phyloP scores from a whole-genome alignment of 1,140 invertebrate species.

The Lasioglossum baleicum region DNA sequence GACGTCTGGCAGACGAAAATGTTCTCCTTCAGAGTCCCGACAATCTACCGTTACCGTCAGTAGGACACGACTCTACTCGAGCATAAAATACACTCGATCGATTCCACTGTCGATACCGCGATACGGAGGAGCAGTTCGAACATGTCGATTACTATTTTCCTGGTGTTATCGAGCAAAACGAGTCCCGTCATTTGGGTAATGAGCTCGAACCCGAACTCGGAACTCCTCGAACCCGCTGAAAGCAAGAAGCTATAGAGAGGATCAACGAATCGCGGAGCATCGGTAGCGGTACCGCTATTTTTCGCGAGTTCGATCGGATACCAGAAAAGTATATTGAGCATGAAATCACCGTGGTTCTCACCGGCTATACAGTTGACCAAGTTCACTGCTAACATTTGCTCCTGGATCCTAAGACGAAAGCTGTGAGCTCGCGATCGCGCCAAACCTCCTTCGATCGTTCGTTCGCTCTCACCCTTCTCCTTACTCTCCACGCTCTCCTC shows the following conservation, averaged over 20 bases:
- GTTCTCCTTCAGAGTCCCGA: background rate
- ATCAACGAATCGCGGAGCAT: slow-evolving; percentile 5
- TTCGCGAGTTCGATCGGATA: slow-evolving; percentile 21
- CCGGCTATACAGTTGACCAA: background rate
- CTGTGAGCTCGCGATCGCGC: background rate
- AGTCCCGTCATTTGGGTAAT: background rate
- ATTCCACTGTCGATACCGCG: background rate
- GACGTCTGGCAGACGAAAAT: background rate
- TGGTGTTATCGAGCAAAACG: background rate
- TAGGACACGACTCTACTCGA: slow-evolving; percentile 1
- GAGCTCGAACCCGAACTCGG: background rate
- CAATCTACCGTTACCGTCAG: background rate
- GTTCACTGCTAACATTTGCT: background rate
- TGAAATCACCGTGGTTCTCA: slow-evolving; percentile 66
- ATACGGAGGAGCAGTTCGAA: background rate
- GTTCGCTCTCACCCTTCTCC: too few species aligned
- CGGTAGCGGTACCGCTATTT: slow-evolving; percentile 27
- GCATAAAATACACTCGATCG: background rate
- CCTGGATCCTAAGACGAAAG: slow-evolving; percentile 6
- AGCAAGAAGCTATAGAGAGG: background rate
- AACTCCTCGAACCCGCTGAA: background rate
- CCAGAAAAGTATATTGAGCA: slow-evolving; percentile 60
- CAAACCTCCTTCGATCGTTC: background rate
- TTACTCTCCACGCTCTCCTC: too few species aligned
- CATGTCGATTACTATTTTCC: background rate